Conservation (phyloP, 1,140 invertebrate genomes). For the Euura lappo region DNA sequence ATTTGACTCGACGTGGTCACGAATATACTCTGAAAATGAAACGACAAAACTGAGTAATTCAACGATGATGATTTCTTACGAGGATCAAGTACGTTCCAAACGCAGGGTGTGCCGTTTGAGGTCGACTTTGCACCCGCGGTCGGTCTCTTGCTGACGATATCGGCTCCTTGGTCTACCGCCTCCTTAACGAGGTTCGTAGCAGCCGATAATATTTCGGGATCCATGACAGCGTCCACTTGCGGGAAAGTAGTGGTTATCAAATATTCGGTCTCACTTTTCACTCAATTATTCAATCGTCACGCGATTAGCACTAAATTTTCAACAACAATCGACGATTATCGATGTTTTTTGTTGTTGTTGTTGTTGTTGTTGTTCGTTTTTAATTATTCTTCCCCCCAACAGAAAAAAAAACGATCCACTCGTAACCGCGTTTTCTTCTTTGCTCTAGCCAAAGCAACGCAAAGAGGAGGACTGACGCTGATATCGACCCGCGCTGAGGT, state of each 20-base stretch:
- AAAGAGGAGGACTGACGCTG: conserved; percentile 50
- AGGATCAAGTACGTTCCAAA: conserved; percentile 54
- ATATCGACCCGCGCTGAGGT: conserved; percentile 45
- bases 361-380: too few relatives aligned
- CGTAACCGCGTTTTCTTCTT: conserved; percentile 17
- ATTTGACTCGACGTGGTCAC: too few relatives aligned
- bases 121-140: conserved; percentile 12
- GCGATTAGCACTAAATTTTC: too few relatives aligned
- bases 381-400: too few relatives aligned
- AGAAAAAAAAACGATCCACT: not conserved
- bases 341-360: too few relatives aligned
- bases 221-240: not conserved
- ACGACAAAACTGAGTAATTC: not conserved
- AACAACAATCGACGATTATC: too few relatives aligned
- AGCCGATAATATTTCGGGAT: not conserved
- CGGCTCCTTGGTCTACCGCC: conserved; percentile 12
- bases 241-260: too few relatives aligned
- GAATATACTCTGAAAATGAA: too few relatives aligned
- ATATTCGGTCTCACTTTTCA: not conserved
- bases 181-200: conserved; percentile 3
- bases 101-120: conserved; percentile 41
- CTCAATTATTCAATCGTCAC: too few relatives aligned
- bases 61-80: conserved; percentile 43
- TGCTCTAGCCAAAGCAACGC: conserved; percentile 38
- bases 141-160: conserved; percentile 38